Conservation (phyloP, 2,888 invertebrate species). For the Ichneumoninae sp. region DNA sequence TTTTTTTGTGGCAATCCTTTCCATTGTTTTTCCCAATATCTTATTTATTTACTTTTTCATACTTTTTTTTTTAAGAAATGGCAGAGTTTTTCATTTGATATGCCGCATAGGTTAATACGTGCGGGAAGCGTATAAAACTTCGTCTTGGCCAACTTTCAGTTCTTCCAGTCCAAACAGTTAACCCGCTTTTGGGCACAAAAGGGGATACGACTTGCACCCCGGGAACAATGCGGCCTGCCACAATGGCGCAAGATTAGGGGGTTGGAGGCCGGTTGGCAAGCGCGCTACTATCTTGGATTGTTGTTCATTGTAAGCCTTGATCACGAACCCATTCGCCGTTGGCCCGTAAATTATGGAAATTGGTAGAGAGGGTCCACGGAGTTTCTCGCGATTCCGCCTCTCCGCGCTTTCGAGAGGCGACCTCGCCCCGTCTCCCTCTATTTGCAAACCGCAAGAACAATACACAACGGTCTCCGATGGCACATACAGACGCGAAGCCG, state of each 20-base stretch:
- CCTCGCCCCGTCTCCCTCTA: background rate
- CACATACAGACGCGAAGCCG: background rate
- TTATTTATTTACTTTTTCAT: too few species aligned
- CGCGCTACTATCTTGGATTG: slow-evolving; percentile 61
- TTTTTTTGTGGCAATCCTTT: background rate
- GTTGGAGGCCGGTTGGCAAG: slow-evolving; percentile 11
- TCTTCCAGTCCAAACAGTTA: slow-evolving; percentile 50
- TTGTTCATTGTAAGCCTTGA: slow-evolving; percentile 65
- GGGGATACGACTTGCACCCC: slow-evolving; percentile 47
- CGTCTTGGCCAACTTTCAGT: slow-evolving; percentile 46
- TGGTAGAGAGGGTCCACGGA: slow-evolving; percentile 25
- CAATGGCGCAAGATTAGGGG: slow-evolving; percentile 66
- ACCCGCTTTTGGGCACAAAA: slow-evolving; percentile 36
- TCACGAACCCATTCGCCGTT: slow-evolving; percentile 62
- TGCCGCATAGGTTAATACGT: background rate
- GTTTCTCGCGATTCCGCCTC: slow-evolving; percentile 35
- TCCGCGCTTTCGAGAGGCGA: background rate
- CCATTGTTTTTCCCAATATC: background rate
- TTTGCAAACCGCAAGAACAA: slow-evolving; percentile 44
- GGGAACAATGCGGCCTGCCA: slow-evolving; percentile 61
- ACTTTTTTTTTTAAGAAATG: background rate
- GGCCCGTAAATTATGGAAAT: slow-evolving; percentile 70
- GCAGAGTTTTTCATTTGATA: background rate
- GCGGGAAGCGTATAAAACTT: background rate
- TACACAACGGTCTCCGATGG: background rate